Evolutionary conservation across 2,113 vertebrate species (phyloP), one percentile per base, ranked within the genome.

Genomic region (Apaloderma vittatum): DNA sequence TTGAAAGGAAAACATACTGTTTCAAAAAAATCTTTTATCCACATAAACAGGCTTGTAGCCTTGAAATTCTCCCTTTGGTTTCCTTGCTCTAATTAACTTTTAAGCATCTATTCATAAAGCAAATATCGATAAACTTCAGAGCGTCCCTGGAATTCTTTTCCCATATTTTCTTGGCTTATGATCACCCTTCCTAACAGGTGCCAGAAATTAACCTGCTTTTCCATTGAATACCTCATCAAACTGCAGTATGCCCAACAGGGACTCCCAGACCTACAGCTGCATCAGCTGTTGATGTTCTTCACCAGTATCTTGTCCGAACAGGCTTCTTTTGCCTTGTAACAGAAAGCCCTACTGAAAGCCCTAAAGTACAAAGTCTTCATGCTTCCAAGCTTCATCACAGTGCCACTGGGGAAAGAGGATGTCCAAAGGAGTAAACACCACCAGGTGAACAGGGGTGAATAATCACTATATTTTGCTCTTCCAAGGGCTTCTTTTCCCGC

Each of bases 281-380:
- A 12, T 82, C 48, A 54, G 13, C 58, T 77, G 17, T 26, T 37
- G 43, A 10, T 40, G 22, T 21, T 65, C 49, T 34, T 49, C 57
- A 52, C 24, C 17, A 26, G 1, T 32, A 46, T 46, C 43, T 75
- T n/a, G 37, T 59, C 45, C 5, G 2, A 68, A 58, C 4, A 30
- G 11, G 23, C 20, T 52, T 34, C 26, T 79, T 71, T 73, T 30
- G 8, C n/a, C 67, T 59, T 58, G 27, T 40, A 80, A 54, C 26
- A 75, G 46, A 94, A 97, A 93, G 52, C 21, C 76, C 26, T 40
- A 51, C 40, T 73, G 88, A 94, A 93, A 75, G 51, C 12, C 51
- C 70, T 73, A 32, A 12, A 32, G 34, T 6, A 63, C 15, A 48
- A 62, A 22, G 3, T 20, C 58, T 81, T 78, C 27, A 17, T 73